Evolutionary conservation across 2,888 invertebrate species (phyloP).

Genomic region (Tenthredo distinguenda): DNA sequence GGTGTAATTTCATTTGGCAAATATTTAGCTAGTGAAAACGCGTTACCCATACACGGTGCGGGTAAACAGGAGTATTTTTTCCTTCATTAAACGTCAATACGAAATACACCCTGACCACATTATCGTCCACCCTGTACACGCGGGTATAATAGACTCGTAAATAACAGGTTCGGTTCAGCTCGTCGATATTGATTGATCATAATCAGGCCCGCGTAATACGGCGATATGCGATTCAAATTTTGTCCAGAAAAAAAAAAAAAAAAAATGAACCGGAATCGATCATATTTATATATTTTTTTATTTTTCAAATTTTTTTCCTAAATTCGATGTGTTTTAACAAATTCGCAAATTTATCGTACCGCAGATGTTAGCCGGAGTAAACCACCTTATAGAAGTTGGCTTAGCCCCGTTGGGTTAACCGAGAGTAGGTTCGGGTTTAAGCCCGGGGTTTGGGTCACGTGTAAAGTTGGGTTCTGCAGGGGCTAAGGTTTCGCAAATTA

Average conservation of each 20-base stretch:
- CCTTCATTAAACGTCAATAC: neutral
- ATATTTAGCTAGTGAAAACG: no score
- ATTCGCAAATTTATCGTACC: neutral
- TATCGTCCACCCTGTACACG: neutral
- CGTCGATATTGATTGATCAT: neutral
- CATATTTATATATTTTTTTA: no score
- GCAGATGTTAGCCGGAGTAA: neutral
- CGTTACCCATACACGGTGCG: no score
- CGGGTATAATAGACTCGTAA: neutral
- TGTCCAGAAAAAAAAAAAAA: no score
- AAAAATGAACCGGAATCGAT: no score
- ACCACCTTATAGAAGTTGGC: conserved; percentile 20
- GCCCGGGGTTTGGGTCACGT: conserved; percentile 31
- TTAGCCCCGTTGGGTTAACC: neutral
- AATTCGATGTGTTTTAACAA: neutral
- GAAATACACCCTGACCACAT: neutral
- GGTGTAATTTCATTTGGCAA: no score
- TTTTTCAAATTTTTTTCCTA: neutral
- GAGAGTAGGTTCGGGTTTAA: neutral
- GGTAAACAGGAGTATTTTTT: neutral
- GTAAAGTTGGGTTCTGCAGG: conserved; percentile 11
- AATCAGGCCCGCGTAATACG: neutral
- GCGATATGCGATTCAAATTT: no score
- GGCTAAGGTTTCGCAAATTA: conserved; percentile 13
- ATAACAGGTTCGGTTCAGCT: neutral